Percentiles rank a stretch among this genome's conserved stretches.
phyloP scores from a whole-genome alignment of 2,797 vertebrate species.

The Acropternis orthonyx region DNA sequence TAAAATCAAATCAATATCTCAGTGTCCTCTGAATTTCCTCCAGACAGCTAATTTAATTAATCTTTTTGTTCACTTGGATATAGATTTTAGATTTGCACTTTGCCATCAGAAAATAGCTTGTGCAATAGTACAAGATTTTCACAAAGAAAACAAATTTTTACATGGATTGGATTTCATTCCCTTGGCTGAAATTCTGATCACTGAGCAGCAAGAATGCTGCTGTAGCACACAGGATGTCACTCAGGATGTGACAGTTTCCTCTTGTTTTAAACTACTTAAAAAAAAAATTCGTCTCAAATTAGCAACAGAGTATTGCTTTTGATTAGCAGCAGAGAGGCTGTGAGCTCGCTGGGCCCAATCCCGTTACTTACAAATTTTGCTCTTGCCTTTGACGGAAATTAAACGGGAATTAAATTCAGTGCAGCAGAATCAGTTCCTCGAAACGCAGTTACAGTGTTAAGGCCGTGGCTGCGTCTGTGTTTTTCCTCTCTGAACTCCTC shows the following conservation, averaged over 20 bases:
- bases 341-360: background rate
- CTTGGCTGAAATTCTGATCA: constrained; percentile 74
- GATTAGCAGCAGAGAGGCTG: background rate
- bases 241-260: constrained; percentile 80
- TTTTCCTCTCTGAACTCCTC: background rate
- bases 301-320: constrained; percentile 42
- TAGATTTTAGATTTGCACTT: constrained; percentile 75
- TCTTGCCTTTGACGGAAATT: background rate
- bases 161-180: constrained; percentile 75
- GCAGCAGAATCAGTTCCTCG: background rate
- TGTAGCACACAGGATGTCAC: constrained; percentile 75
- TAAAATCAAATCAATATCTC: constrained; percentile 76
- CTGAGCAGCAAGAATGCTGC: constrained; percentile 67
- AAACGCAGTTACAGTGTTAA: background rate
- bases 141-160: constrained; percentile 76
- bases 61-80: constrained; percentile 73
- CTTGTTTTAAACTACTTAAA: constrained; percentile 59
- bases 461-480: background rate
- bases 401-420: background rate
- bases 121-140: constrained; percentile 64
- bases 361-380: background rate
- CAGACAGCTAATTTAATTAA: constrained; percentile 77
- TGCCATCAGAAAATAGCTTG: constrained; percentile 71
- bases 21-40: constrained; percentile 69
- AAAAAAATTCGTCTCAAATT: constrained; percentile 44